Percentiles rank a stretch among this genome's conserved stretches.
phyloP scores from a whole-genome alignment of 2,888 invertebrate genomes.

The Peribatodes rhomboidaria region DNA sequence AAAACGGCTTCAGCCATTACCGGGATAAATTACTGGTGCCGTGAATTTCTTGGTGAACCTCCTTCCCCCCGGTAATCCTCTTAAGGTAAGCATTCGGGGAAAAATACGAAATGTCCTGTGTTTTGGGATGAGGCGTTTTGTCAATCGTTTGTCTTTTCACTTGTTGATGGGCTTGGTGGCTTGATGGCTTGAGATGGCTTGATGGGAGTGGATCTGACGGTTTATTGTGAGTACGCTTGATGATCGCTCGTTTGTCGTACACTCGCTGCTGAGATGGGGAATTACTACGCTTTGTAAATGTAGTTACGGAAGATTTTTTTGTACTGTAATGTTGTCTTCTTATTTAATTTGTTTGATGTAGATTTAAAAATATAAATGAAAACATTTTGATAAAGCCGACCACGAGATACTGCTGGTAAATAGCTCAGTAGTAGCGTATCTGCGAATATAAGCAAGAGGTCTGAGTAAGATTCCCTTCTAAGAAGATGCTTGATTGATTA shows the following conservation, averaged over 20 bases:
- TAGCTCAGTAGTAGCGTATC: too few species aligned
- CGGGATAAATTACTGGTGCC: conserved; percentile 77
- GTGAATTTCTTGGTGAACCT: conserved; percentile 60
- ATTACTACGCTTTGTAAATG: conserved; percentile 6
- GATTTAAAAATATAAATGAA: too few species aligned
- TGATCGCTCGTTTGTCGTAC: conserved; percentile 18
- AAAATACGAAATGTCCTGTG: conserved; percentile 49
- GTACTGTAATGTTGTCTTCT: background rate
- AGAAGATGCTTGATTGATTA: too few species aligned
- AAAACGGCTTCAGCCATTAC: conserved; percentile 70
- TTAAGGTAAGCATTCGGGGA: conserved; percentile 64
- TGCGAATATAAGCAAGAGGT: too few species aligned
- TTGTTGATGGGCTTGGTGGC: conserved; percentile 41
- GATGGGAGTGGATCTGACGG: conserved; percentile 17
- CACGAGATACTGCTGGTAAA: too few species aligned
- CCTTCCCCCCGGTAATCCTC: conserved; percentile 60
- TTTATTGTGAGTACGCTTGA: conserved; percentile 2
- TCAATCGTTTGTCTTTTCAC: conserved; percentile 42
- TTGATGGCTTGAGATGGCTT: conserved; percentile 12
- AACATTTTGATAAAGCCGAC: too few species aligned
- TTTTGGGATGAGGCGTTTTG: conserved; percentile 32
- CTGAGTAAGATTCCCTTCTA: too few species aligned
- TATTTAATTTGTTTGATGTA: too few species aligned
- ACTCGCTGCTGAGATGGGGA: background rate
- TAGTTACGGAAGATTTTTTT: background rate